Conservation (phyloP, 2,797 vertebrate genomes). For the Sebastes steindachneri region DNA sequence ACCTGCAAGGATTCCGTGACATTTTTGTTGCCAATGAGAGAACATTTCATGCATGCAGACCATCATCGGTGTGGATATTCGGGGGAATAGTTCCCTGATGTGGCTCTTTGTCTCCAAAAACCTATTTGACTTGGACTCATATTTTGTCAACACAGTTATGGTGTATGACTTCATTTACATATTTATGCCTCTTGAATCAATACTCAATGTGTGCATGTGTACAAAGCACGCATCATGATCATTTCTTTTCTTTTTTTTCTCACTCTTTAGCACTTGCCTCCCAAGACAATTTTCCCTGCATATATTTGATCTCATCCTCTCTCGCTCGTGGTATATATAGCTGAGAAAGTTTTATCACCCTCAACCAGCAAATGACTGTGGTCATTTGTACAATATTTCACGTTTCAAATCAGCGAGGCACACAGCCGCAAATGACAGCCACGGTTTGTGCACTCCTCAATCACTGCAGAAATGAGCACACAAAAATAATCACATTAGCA, state of each 20-base stretch:
- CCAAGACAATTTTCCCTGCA: slow-evolving; percentile 53
- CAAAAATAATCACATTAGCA: slow-evolving; percentile 78
- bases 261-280: slow-evolving; percentile 10
- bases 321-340: slow-evolving; percentile 49
- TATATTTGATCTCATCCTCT: slow-evolving; percentile 58
- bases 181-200: slow-evolving; percentile 59
- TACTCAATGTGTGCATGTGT: slow-evolving; percentile 27
- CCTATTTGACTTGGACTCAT: slow-evolving; percentile 44
- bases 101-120: slow-evolving; percentile 39
- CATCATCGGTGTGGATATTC: slow-evolving; percentile 31
- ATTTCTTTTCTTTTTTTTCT: slow-evolving; percentile 6
- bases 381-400: slow-evolving; percentile 72
- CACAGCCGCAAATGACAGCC: slow-evolving; percentile 56
- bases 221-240: slow-evolving; percentile 42
- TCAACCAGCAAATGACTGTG: slow-evolving; percentile 42
- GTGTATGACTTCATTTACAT: slow-evolving; percentile 65
- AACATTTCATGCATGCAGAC: slow-evolving; percentile 12
- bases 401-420: slow-evolving; percentile 57
- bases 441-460: slow-evolving; percentile 63
- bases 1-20: background rate
- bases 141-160: slow-evolving; percentile 36
- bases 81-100: slow-evolving; percentile 31
- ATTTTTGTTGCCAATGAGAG: background rate
- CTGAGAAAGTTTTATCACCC: slow-evolving; percentile 52
- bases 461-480: slow-evolving; percentile 68